A percentile compares a stretch with the other conserved stretches of the same genome.
phyloP scores from a whole-genome alignment of 92 coral and sea anemone species.

The Paramuricea clavata region DNA sequence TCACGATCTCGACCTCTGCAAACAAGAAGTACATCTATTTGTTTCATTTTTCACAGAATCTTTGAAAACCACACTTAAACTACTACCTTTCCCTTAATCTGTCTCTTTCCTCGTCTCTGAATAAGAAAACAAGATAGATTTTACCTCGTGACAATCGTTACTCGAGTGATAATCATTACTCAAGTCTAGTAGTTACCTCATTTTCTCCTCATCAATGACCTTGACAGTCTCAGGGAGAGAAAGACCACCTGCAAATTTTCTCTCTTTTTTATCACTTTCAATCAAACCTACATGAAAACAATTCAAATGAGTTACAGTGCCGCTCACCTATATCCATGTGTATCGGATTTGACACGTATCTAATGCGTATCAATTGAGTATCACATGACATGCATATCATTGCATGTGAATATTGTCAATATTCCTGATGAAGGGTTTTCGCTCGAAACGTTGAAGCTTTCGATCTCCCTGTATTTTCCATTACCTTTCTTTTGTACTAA shows the following conservation, averaged over 20 bases:
- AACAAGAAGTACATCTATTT: background rate
- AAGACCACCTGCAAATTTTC: conserved; percentile 78
- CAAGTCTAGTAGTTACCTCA: conserved; percentile 77
- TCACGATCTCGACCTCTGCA: conserved; percentile 72
- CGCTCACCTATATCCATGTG: too few species aligned
- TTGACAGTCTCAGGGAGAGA: conserved; percentile 88
- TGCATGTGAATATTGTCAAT: too few species aligned
- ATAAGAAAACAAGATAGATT: background rate
- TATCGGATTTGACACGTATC: too few species aligned
- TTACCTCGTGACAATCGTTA: background rate
- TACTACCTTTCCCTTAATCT: conserved; percentile 63
- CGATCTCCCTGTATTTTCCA: too few species aligned
- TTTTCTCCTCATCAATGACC: conserved; percentile 95
- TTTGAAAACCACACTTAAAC: too few species aligned
- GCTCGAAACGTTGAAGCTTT: too few species aligned
- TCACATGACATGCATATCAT: too few species aligned
- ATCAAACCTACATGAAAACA: conserved; percentile 76
- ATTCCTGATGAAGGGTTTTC: too few species aligned
- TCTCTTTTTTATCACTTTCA: conserved; percentile 68
- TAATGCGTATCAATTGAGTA: too few species aligned
- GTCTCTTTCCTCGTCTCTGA: conserved; percentile 74
- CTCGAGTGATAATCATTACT: background rate
- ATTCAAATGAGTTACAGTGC: too few species aligned
- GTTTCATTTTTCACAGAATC: too few species aligned
- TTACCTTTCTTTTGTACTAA: conserved; percentile 94